Base-by-base conservation (phyloP, 2,113 vertebrate genomes). In the Psammodynastes pulverulentus region DNA sequence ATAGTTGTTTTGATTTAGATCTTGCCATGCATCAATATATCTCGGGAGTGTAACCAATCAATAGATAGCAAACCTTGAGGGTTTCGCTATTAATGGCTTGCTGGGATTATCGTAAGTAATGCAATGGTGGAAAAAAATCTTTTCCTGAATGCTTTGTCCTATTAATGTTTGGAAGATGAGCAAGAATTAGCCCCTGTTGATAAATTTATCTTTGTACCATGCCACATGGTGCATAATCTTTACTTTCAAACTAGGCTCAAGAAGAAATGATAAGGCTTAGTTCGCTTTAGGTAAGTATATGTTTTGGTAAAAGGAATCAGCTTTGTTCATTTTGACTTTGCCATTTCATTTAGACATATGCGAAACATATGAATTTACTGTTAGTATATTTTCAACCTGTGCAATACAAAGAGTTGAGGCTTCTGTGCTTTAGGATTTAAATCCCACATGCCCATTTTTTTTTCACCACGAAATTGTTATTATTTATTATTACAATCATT, bases 1-100 rank as follows among this genome's bases (percentile, higher is more conserved):
- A 90, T 90, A 52, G 62, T 84, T 84, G 34, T 84, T 90, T 90
- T 90, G 49, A 52, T 84, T 53, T 53, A 84, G 67, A 53, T 45
- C 52, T 90, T 84, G 49, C 43, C 45, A 84, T 53, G 45, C 46
- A 53, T 17, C 49, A 34, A 43, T 84, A 84, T 19, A 43, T 84
- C 21, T 90, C 7, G 17, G 88, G 62, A 90, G 29, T 39, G 72
- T 79, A 79, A 43, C 34, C 34, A 79, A 79, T 79, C 34, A 79
- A 79, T 43, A 79, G 34, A 79, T 9, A 43, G 34, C 34, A 79
- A 79, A 43, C 34, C 39, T 4, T 79, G 72, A 79, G n/a, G 4
- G 3, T 79, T 79, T 43, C 43, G 34, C 72, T 43, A 79, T 79
- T 43, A 79, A 19, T 79, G 72, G 17, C 72, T 43, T 79, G 72